Conservation (phyloP, 2,888 invertebrate genomes). For the Graphium colonna region DNA sequence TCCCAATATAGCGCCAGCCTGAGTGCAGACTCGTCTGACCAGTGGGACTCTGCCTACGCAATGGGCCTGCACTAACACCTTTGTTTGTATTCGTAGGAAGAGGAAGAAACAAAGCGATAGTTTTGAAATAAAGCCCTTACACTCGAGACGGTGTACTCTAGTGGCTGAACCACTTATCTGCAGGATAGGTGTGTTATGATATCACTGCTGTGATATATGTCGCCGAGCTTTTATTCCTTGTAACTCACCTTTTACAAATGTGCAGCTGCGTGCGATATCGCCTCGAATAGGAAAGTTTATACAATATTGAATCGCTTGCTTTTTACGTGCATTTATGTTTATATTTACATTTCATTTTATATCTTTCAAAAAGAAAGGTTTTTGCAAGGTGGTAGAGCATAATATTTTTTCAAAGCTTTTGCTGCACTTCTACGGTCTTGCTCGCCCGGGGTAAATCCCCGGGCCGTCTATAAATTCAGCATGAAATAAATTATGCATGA, state of each 20-base stretch:
- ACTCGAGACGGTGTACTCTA: conserved; percentile 16
- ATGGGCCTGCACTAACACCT: conserved; percentile 28
- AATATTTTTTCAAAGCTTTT: no score
- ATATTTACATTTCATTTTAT: neutral
- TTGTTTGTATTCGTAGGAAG: conserved; percentile 26
- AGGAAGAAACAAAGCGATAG: conserved; percentile 25
- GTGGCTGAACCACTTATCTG: conserved; percentile 17
- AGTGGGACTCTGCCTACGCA: conserved; percentile 34
- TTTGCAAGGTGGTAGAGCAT: no score
- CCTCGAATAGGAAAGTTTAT: no score
- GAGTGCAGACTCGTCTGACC: conserved; percentile 33
- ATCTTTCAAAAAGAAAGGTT: no score
- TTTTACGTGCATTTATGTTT: neutral
- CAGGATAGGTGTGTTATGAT: conserved; percentile 17
- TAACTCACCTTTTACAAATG: neutral
- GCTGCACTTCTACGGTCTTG: no score
- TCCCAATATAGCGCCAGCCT: conserved; percentile 30
- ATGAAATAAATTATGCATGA: no score
- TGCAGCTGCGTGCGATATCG: neutral
- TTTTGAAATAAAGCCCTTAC: conserved; percentile 20
- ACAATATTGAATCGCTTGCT: neutral
- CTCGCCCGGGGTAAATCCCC: no score
- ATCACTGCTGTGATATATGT: conserved; percentile 23
- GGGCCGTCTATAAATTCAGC: no score
- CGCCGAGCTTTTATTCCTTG: neutral